Conservation (phyloP, 1,140 invertebrate genomes). For the Lysiphlebus fabarum region DNA sequence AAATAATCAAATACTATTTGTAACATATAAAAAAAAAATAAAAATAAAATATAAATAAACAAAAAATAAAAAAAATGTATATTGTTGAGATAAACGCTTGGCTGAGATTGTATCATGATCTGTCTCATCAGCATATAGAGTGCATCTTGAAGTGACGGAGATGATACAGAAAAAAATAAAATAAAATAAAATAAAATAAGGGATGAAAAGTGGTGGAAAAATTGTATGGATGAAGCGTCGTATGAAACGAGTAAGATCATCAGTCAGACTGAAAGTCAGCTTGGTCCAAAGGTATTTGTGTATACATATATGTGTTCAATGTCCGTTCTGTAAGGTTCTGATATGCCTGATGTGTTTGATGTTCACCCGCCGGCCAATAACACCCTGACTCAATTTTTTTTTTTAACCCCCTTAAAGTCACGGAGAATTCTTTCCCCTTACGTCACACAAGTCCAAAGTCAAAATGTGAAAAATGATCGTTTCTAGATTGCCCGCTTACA, state of each 20-base stretch:
- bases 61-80: neutral
- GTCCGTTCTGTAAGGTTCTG: too few species aligned
- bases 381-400: conserved; percentile 23
- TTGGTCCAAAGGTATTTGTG: neutral
- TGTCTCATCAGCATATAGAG: conserved; percentile 50
- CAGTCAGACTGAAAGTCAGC: conserved; percentile 46
- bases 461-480: conserved; percentile 55
- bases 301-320: neutral
- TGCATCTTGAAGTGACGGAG: conserved; percentile 31
- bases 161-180: conserved; percentile 30
- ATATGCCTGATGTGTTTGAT: neutral
- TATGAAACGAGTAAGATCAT: conserved; percentile 39
- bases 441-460: conserved; percentile 38
- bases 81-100: conserved; percentile 1
- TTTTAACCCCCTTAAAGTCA: conserved; percentile 5
- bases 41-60: too few species aligned
- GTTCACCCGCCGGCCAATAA: conserved; percentile 50
- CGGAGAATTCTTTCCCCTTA: conserved; percentile 2
- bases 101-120: conserved; percentile 27
- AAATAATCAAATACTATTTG: neutral
- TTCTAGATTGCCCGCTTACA: conserved; percentile 55
- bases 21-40: conserved; percentile 2
- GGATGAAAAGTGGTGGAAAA: conserved; percentile 11
- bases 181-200: conserved; percentile 11
- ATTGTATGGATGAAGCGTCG: conserved; percentile 30